Conservation (phyloP, 53 echinoderm and acorn worm genomes). For the Holothuria scabra region DNA sequence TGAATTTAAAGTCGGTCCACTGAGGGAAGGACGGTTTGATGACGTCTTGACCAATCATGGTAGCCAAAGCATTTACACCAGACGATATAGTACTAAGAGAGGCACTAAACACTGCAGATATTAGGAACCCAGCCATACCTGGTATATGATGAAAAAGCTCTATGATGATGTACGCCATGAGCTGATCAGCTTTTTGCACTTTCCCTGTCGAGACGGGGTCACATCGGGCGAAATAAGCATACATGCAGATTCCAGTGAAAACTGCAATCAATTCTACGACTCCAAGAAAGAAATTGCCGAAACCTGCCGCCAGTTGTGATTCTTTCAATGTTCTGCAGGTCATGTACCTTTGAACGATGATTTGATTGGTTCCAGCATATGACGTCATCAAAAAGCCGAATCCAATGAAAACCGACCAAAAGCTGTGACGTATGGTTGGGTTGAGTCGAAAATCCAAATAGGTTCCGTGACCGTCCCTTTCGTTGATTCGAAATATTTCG, state of each 20-base stretch:
- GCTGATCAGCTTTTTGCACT: constrained; percentile 22
- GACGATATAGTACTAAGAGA: constrained; percentile 40
- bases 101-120: constrained; percentile 36
- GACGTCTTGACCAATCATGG: constrained; percentile 31
- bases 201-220: neutral
- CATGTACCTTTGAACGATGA: constrained; percentile 44
- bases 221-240: constrained; percentile 41
- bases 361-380: constrained; percentile 41
- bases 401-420: constrained; percentile 45
- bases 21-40: constrained; percentile 3
- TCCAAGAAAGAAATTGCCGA: constrained; percentile 28
- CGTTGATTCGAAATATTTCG: constrained; percentile 37
- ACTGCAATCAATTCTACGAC: constrained; percentile 26
- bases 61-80: constrained; percentile 36
- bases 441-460: constrained; percentile 37
- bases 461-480: constrained; percentile 10
- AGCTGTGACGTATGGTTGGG: constrained; percentile 40
- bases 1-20: constrained; percentile 36
- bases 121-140: constrained; percentile 33
- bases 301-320: constrained; percentile 22
- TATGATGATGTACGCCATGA: constrained; percentile 45
- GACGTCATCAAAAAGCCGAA: constrained; percentile 16
- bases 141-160: constrained; percentile 31
- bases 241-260: constrained; percentile 29
- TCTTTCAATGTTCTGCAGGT: constrained; percentile 33